Evolutionary conservation across 2,888 invertebrate species (phyloP).

Genomic region (Malthinus seriepunctatus): DNA sequence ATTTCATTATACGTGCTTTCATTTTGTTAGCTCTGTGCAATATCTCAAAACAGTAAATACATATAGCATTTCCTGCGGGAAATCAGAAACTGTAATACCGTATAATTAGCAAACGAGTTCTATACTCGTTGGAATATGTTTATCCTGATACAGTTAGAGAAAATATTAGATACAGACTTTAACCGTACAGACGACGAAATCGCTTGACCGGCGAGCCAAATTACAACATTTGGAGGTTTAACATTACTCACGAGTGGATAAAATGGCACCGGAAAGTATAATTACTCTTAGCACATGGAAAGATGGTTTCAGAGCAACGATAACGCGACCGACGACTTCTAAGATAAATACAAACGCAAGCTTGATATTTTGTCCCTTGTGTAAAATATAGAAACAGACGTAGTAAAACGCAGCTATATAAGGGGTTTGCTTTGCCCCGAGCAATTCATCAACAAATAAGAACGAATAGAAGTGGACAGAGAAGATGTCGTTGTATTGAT

Average conservation of each 20-base stretch:
- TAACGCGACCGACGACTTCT: slow-evolving; percentile 16
- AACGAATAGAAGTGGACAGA: slow-evolving; percentile 23
- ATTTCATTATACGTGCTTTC: slow-evolving; percentile 27
- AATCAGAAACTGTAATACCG: slow-evolving; percentile 36
- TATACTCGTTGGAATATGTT: slow-evolving; percentile 15
- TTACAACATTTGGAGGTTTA: slow-evolving; percentile 4
- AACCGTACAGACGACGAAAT: neutral
- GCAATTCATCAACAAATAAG: slow-evolving; percentile 36
- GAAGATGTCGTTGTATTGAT: slow-evolving; percentile 24
- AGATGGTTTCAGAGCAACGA: slow-evolving; percentile 13
- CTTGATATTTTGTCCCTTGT: slow-evolving; percentile 17
- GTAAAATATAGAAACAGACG: slow-evolving; percentile 24
- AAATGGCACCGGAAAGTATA: slow-evolving; percentile 16
- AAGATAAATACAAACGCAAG: slow-evolving; percentile 22
- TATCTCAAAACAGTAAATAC: slow-evolving; percentile 30
- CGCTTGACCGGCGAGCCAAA: slow-evolving; percentile 9
- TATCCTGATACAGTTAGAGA: slow-evolving; percentile 21
- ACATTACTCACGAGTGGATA: slow-evolving; percentile 4
- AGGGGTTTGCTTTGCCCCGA: slow-evolving; percentile 25
- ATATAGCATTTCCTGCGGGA: slow-evolving; percentile 31
- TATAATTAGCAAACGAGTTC: slow-evolving; percentile 35
- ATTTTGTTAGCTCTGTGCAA: slow-evolving; percentile 24
- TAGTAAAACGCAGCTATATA: slow-evolving; percentile 27
- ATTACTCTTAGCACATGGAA: slow-evolving; percentile 19
- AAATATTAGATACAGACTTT: neutral